phyloP scores from a whole-genome alignment of 1,140 invertebrate genomes.

The Matsumurasca onukii region DNA sequence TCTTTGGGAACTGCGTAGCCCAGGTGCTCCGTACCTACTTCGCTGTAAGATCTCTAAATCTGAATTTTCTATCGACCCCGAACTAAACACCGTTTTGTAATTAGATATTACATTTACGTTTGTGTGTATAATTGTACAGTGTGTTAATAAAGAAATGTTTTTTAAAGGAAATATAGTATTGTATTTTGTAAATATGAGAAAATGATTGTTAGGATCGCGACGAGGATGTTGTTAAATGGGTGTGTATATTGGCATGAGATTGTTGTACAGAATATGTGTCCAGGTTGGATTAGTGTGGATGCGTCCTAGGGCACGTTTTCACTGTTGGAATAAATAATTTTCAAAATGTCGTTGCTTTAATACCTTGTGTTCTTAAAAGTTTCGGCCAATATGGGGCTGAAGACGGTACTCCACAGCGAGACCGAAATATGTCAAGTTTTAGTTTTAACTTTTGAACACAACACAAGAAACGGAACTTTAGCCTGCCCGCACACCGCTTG shows the following conservation, averaged over 20 bases:
- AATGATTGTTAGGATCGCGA: slow-evolving; percentile 18
- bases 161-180: slow-evolving; percentile 22
- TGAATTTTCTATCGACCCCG: slow-evolving; percentile 10
- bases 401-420: too few relatives aligned
- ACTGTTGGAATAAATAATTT: slow-evolving; percentile 28
- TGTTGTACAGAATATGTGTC: slow-evolving; percentile 12
- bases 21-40: background rate
- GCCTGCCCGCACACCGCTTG: too few relatives aligned
- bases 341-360: too few relatives aligned
- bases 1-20: too few relatives aligned
- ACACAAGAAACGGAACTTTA: too few relatives aligned
- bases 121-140: slow-evolving; percentile 35
- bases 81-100: slow-evolving; percentile 27
- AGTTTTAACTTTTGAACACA: too few relatives aligned
- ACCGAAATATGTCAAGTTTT: too few relatives aligned
- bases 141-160: slow-evolving; percentile 33
- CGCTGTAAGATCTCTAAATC: background rate
- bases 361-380: too few relatives aligned
- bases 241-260: slow-evolving; percentile 15
- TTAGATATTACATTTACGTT: slow-evolving; percentile 23
- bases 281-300: slow-evolving; percentile 8
- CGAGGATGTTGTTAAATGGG: slow-evolving; percentile 17
- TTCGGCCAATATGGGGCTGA: too few relatives aligned
- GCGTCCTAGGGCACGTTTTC: slow-evolving; percentile 27
- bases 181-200: slow-evolving; percentile 29